Evolutionary conservation across 2,113 vertebrate genomes (phyloP), one percentile per base, ranked within the genome.

Genomic region (Bucco capensis): DNA sequence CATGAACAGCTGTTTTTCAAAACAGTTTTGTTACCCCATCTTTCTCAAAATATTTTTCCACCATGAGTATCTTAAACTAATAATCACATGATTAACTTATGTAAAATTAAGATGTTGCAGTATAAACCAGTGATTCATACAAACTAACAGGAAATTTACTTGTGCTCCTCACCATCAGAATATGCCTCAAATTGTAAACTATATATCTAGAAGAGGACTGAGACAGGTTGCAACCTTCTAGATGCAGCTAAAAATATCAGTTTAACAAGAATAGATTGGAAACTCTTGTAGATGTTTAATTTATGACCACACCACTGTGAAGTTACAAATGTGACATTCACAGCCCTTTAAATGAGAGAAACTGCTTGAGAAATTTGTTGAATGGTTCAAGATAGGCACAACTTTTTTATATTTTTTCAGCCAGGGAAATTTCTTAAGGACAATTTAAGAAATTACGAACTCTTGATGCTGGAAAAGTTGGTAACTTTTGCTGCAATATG

Each of bases 251-350:
- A 87, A 95, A 92, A 89, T 87, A 91, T 30, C 19, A 60, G 22
- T 79, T 94, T 89, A 82, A 89, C 75, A 61, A 79, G 65, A 86
- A 81, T 56, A 72, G 13, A 78, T 78, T 82, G 40, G 25, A 90
- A 96, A 84, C 50, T 74, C 24, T 86, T 64, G 66, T 23, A 90
- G 38, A 72, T 70, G 6, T 78, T 93, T 80, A 81, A 90, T 88
- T 93, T 86, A 93, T 87, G 61, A 75, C 49, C 77, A 31, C 62
- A 61, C 46, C 54, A 75, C 61, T 86, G 49, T 86, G 65, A 83
- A 92, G 80, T 74, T 60, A 56, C 44, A 92, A 93, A 92, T 76
- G 70, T 79, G 84, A 81, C 93, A 90, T 72, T 65, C 53, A 64
- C 13, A 3, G 19, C 60, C 35, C 9, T 90, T 71, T 60, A 86